These are phyloP conservation scores for Schrankia costaestrigalis DNA, from an alignment of 2,888 invertebrate species.

Conservation along the genomic window DNA sequence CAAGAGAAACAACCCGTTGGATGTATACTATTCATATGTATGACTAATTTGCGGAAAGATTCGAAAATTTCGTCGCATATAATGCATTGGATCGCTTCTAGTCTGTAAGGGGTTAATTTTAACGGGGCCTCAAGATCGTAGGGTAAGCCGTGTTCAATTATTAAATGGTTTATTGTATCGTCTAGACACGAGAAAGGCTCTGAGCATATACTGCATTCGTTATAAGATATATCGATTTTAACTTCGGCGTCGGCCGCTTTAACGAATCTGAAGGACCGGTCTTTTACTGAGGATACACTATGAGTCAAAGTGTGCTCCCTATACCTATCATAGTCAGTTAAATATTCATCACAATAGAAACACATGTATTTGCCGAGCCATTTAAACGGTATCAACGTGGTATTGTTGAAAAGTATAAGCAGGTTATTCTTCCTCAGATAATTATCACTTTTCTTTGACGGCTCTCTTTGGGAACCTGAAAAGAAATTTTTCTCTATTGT, in stretches of 20 bases:
- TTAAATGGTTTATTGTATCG: conserved; percentile 43
- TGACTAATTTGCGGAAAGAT: conserved; percentile 47
- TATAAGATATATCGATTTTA: conserved; percentile 62
- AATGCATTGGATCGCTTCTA: conserved; percentile 55
- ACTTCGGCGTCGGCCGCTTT: conserved; percentile 55
- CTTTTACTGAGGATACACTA: conserved; percentile 44
- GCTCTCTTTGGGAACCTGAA: conserved; percentile 60
- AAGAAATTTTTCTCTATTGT: conserved; percentile 54
- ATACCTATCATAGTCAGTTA: conserved; percentile 38
- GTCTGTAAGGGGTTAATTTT: conserved; percentile 45
- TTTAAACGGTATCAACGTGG: conserved; percentile 66
- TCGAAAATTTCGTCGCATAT: conserved; percentile 47
- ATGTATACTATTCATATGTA: conserved; percentile 54
- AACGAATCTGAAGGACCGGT: conserved; percentile 51
- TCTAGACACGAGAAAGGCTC: conserved; percentile 21
- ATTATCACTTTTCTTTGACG: conserved; percentile 38
- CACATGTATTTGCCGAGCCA: conserved; percentile 65
- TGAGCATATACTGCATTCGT: conserved; percentile 53
- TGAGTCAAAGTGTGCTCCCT: conserved; percentile 55
- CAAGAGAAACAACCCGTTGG: conserved; percentile 47
- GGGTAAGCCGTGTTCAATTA: conserved; percentile 45
- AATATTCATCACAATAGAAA: conserved; percentile 61
- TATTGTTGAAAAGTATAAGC: conserved; percentile 64
- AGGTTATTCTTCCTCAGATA: conserved; percentile 47
- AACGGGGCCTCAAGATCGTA: conserved; percentile 45